phyloP scores from a whole-genome alignment of 2,888 invertebrate genomes.

The Athrips mouffetella region DNA sequence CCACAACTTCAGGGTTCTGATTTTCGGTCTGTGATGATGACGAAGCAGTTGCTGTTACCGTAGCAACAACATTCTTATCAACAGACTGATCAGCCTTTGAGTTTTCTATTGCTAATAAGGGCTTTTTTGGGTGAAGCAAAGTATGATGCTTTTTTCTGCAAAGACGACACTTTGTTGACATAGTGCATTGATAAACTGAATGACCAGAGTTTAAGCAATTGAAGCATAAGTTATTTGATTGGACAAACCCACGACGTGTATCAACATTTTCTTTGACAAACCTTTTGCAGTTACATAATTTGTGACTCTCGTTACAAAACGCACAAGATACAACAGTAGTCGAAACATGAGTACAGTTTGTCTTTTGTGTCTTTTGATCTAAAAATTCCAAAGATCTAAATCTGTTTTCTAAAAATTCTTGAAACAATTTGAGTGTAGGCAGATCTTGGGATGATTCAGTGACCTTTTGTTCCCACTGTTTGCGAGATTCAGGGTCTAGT shows the following conservation, averaged over 20 bases:
- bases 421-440: too few species aligned
- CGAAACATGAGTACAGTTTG: background rate
- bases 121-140: background rate
- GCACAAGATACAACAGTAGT: constrained; percentile 18
- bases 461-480: too few species aligned
- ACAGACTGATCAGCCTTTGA: background rate
- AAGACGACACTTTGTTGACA: background rate
- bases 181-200: background rate
- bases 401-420: too few species aligned
- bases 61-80: background rate
- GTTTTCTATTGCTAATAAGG: background rate
- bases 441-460: too few species aligned
- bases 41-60: background rate
- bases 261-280: constrained; percentile 21
- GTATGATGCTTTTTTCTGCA: constrained; percentile 7
- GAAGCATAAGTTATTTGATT: constrained; percentile 1
- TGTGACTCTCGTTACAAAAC: constrained; percentile 27
- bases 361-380: constrained; percentile 11
- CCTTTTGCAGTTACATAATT: constrained; percentile 24
- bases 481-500: too few species aligned
- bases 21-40: background rate
- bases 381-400: constrained; percentile 26
- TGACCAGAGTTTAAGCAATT: constrained; percentile 1
- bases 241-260: background rate
- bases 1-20: background rate